Conservation (phyloP, 2,888 invertebrate genomes). For the Andrena chrysosceles region DNA sequence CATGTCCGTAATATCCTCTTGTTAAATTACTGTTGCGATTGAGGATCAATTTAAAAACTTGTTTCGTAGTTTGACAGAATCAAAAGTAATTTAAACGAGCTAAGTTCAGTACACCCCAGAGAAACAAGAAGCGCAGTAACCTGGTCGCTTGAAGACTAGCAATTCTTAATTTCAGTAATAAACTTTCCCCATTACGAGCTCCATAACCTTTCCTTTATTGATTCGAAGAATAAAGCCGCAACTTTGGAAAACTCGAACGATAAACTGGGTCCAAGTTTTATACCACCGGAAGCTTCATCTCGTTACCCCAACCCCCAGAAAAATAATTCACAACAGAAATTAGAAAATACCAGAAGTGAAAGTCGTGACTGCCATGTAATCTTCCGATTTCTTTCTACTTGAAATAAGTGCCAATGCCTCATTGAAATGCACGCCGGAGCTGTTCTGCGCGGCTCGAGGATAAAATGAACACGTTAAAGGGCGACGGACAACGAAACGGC, state of each 20-base stretch:
- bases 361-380: not conserved
- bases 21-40: too few relatives aligned
- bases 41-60: not conserved
- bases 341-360: not conserved
- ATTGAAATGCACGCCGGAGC: not conserved
- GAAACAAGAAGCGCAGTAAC: not conserved
- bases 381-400: not conserved
- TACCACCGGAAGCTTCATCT: not conserved
- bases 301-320: too few relatives aligned
- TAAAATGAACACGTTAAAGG: constrained; percentile 2
- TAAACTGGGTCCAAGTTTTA: not conserved
- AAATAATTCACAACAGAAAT: not conserved
- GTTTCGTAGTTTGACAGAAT: not conserved
- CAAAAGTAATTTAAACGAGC: not conserved
- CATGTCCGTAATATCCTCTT: not conserved
- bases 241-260: not conserved
- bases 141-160: not conserved
- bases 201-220: constrained; percentile 61
- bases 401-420: not conserved
- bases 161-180: constrained; percentile 20
- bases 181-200: constrained; percentile 19
- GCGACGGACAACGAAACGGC: constrained; percentile 1
- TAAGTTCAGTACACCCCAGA: too few relatives aligned
- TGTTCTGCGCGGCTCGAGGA: not conserved
- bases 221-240: constrained; percentile 66